phyloP scores from a whole-genome alignment of 2,888 invertebrate genomes.

The Gymnosoma rotundatum region DNA sequence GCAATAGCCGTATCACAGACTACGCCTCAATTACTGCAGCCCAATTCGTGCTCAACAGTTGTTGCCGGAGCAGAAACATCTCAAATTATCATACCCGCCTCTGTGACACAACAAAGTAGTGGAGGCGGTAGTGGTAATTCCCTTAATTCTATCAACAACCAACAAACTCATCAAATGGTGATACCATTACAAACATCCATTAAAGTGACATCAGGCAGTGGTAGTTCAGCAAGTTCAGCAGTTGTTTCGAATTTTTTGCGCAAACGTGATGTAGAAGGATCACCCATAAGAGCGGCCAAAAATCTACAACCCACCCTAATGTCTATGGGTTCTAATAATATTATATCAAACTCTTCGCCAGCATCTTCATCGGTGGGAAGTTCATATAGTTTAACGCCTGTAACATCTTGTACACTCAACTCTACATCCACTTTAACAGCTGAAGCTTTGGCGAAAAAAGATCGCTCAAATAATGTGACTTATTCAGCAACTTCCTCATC shows the following conservation, averaged over 20 bases:
- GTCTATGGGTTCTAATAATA: constrained; percentile 76
- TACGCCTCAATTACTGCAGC: constrained; percentile 67
- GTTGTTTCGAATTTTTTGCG: constrained; percentile 86
- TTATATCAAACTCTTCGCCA: constrained; percentile 60
- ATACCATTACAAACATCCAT: constrained; percentile 80
- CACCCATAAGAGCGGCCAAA: constrained; percentile 86
- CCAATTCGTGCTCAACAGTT: constrained; percentile 13
- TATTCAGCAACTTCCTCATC: constrained; percentile 17
- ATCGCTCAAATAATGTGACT: constrained; percentile 65
- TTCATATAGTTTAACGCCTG: constrained; percentile 66
- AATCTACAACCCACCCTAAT: constrained; percentile 83
- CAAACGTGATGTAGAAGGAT: constrained; percentile 91
- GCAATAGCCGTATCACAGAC: constrained; percentile 63
- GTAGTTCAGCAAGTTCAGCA: constrained; percentile 62
- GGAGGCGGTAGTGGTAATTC: not conserved
- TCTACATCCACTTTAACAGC: constrained; percentile 71
- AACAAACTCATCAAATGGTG: constrained; percentile 78
- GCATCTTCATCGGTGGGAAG: constrained; percentile 64
- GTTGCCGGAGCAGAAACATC: constrained; percentile 41
- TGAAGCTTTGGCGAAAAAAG: constrained; percentile 76
- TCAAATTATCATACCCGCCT: constrained; percentile 71
- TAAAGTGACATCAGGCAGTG: constrained; percentile 77
- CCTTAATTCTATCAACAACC: constrained; percentile 38
- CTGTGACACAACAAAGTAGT: constrained; percentile 43
- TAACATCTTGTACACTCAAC: constrained; percentile 50